Evolutionary conservation across 2,888 invertebrate genomes (phyloP).

Genomic region (Prosapia bicincta): DNA sequence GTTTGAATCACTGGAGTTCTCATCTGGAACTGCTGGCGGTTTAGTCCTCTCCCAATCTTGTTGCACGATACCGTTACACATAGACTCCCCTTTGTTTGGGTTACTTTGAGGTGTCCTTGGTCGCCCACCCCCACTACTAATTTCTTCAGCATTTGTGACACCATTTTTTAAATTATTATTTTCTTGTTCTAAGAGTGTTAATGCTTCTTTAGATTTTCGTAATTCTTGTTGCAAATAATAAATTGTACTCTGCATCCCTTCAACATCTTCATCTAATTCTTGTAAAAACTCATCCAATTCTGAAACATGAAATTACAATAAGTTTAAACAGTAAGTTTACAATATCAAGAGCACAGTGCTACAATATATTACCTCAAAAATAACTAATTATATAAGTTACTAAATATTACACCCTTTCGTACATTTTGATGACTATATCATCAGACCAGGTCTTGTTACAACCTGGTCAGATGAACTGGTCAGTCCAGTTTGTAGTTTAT

Average conservation of each 20-base stretch:
- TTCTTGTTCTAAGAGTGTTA: constrained; percentile 60
- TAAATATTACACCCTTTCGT: too few relatives aligned
- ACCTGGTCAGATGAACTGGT: too few relatives aligned
- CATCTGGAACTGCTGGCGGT: constrained; percentile 32
- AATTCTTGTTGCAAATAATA: constrained; percentile 91
- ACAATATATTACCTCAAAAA: too few relatives aligned
- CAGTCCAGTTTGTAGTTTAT: too few relatives aligned
- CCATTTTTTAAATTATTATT: constrained; percentile 14
- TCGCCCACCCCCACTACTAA: constrained; percentile 2
- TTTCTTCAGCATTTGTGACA: constrained; percentile 12
- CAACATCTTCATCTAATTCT: constrained; percentile 95
- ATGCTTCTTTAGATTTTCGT: constrained; percentile 72
- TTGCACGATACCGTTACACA: constrained; percentile 12
- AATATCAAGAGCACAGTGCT: too few relatives aligned
- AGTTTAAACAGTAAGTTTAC: too few relatives aligned
- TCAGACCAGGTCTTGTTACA: too few relatives aligned
- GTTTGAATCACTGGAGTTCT: constrained; percentile 48
- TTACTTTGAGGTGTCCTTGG: not conserved
- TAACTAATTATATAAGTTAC: too few relatives aligned
- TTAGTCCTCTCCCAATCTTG: constrained; percentile 1
- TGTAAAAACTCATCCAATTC: constrained; percentile 94
- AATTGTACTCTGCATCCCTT: constrained; percentile 98
- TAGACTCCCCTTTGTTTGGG: not conserved
- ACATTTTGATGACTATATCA: too few relatives aligned
- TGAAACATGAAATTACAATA: constrained; percentile 46